A percentile compares a stretch with the other conserved stretches of the same genome.
Conservation (phyloP, 2,888 invertebrate genomes). For the Melipona bicolor region DNA sequence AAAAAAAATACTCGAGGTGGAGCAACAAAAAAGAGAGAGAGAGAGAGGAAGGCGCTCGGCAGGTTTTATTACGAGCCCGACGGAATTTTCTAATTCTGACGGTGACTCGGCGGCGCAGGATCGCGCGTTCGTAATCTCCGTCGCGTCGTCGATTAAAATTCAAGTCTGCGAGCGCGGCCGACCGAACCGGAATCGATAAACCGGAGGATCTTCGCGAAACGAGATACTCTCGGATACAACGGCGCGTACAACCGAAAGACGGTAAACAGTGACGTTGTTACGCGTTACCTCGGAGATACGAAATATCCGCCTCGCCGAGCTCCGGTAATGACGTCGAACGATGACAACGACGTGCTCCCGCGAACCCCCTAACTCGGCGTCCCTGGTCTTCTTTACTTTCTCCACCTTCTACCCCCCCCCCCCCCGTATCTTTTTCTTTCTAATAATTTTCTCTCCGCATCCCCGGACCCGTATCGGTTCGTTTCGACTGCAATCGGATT, state of each 20-base stretch:
- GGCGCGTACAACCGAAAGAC: slow-evolving; percentile 54
- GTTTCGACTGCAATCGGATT: slow-evolving; percentile 36
- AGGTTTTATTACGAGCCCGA: background rate
- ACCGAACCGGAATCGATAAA: slow-evolving; percentile 50
- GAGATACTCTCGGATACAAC: slow-evolving; percentile 46
- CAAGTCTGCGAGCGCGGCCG: slow-evolving; percentile 35
- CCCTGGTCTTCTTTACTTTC: background rate
- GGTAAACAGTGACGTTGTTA: slow-evolving; percentile 65
- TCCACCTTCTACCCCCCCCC: background rate
- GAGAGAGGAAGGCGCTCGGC: background rate
- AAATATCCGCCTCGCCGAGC: slow-evolving; percentile 65
- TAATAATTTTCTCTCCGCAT: too few relatives aligned
- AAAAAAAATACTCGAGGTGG: background rate
- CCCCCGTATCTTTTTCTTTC: background rate
- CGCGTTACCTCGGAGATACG: slow-evolving; percentile 55
- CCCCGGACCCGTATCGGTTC: background rate
- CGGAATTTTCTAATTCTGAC: slow-evolving; percentile 12
- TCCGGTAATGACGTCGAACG: slow-evolving; percentile 66
- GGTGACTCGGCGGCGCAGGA: background rate
- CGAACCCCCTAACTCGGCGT: background rate
- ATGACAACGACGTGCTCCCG: slow-evolving; percentile 47
- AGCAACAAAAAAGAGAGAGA: too few relatives aligned
- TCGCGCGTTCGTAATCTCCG: slow-evolving; percentile 19
- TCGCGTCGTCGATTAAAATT: slow-evolving; percentile 56
- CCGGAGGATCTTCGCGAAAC: slow-evolving; percentile 43